These are phyloP conservation scores for Diarsia rubi DNA, from an alignment of 2,888 invertebrate genomes.

Conservation along the genomic window DNA sequence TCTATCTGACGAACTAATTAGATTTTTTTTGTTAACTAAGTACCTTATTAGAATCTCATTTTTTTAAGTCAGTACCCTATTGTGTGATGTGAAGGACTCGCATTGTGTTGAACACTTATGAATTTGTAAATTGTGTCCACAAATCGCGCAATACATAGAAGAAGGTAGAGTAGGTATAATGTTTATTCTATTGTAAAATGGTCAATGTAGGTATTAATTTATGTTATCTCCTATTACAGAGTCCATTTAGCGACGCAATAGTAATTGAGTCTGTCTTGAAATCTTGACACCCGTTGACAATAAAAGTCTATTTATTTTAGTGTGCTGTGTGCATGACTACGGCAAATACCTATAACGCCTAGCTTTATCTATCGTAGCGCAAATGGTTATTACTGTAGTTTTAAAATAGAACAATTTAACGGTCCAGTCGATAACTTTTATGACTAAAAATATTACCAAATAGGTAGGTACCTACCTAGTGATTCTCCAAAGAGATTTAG, in stretches of 20 bases:
- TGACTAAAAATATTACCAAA: background rate
- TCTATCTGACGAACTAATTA: too few species aligned
- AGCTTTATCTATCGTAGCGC: constrained; percentile 17
- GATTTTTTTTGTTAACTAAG: too few species aligned
- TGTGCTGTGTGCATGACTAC: background rate
- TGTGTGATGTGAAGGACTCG: too few species aligned
- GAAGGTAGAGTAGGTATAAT: background rate
- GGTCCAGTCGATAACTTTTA: background rate
- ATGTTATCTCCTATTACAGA: constrained; percentile 23
- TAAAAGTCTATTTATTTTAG: constrained; percentile 15
- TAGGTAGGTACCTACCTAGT: too few species aligned
- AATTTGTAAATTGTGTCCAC: too few species aligned
- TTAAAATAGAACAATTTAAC: constrained; percentile 8
- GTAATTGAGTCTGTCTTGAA: constrained; percentile 15
- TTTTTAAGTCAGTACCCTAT: too few species aligned
- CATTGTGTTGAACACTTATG: too few species aligned
- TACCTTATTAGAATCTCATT: too few species aligned
- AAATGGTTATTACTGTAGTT: constrained; percentile 25
- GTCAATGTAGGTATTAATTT: constrained; percentile 11
- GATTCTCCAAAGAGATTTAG: too few species aligned
- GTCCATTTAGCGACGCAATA: constrained; percentile 34
- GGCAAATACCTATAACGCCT: constrained; percentile 5
- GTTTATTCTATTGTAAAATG: constrained; percentile 3
- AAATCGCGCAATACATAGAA: too few species aligned
- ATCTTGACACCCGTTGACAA: background rate